A percentile compares a stretch with the other conserved stretches of the same genome.
These are phyloP conservation scores for Diplosoma virens DNA, from an alignment of 23 tunicate genomes.

Conservation along the genomic window DNA sequence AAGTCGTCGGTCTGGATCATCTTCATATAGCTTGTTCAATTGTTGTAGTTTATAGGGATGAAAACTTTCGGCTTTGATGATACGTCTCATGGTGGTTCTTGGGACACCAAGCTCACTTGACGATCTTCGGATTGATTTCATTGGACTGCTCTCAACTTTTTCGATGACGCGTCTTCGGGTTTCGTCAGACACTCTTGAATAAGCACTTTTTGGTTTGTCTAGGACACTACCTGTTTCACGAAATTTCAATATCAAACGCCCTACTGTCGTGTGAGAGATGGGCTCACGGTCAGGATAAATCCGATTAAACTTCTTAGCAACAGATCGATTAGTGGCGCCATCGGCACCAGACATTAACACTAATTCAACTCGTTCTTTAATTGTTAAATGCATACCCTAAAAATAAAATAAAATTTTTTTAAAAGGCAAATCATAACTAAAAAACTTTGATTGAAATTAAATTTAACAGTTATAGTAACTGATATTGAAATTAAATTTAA, in stretches of 20 bases:
- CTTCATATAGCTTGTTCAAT: slow-evolving; percentile 13
- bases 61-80: slow-evolving; percentile 21
- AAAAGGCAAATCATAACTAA: slow-evolving; percentile 20
- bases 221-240: slow-evolving; percentile 20
- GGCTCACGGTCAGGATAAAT: slow-evolving; percentile 20
- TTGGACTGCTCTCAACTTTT: slow-evolving; percentile 13
- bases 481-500: too few species aligned
- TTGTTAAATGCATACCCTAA: neutral
- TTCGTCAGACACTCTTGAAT: slow-evolving; percentile 13
- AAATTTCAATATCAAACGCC: slow-evolving; percentile 14
- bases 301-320: slow-evolving; percentile 8
- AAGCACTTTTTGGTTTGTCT: slow-evolving; percentile 6
- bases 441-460: slow-evolving; percentile 2
- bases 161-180: slow-evolving; percentile 21
- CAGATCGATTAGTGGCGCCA: slow-evolving; percentile 24
- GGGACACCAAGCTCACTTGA: slow-evolving; percentile 19
- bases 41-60: slow-evolving; percentile 12
- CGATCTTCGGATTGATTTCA: neutral
- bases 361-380: slow-evolving; percentile 1
- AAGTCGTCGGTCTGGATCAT: slow-evolving; percentile 21
- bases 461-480: too few species aligned
- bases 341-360: slow-evolving; percentile 11
- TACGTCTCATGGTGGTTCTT: slow-evolving; percentile 17
- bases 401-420: slow-evolving; percentile 3
- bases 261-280: slow-evolving; percentile 17